phyloP scores from a whole-genome alignment of 37 sponge, comb jelly and placozoan species.

The Lycopodina hypogea region DNA sequence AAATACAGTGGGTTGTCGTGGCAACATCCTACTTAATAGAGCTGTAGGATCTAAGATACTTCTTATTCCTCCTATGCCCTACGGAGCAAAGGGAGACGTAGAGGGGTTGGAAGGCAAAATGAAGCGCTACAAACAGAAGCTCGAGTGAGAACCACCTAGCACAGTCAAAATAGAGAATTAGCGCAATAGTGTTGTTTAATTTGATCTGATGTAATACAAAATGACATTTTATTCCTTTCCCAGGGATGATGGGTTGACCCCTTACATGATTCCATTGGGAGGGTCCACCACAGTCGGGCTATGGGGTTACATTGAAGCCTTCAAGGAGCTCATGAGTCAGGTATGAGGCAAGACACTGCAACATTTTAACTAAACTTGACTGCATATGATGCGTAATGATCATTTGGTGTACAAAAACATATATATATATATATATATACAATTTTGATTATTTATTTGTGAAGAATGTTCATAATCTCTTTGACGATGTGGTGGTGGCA shows the following conservation, averaged over 20 bases:
- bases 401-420: not conserved
- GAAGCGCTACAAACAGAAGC: slow-evolving; percentile 29
- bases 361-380: too few species aligned
- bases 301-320: slow-evolving; percentile 92
- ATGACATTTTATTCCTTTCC: too few species aligned
- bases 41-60: slow-evolving; percentile 63
- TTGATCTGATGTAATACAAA: too few species aligned
- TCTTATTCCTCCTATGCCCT: slow-evolving; percentile 42
- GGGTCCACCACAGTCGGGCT: slow-evolving; percentile 67
- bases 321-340: slow-evolving; percentile 73
- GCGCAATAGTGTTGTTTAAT: too few species aligned
- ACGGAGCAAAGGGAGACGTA: slow-evolving; percentile 6
- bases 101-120: slow-evolving; percentile 47
- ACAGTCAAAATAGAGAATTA: too few species aligned
- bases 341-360: slow-evolving; percentile 20
- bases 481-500: slow-evolving; percentile 82
- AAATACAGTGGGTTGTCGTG: slow-evolving; percentile 42
- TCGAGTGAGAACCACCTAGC: slow-evolving; percentile 46
- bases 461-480: slow-evolving; percentile 51
- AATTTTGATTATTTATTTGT: too few species aligned
- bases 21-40: slow-evolving; percentile 77
- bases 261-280: slow-evolving; percentile 76
- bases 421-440: too few species aligned
- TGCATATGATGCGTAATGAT: too few species aligned
- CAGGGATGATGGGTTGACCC: slow-evolving; percentile 50